Evolutionary conservation across 2,888 invertebrate genomes (phyloP).

Genomic region (Mystacides longicornis): DNA sequence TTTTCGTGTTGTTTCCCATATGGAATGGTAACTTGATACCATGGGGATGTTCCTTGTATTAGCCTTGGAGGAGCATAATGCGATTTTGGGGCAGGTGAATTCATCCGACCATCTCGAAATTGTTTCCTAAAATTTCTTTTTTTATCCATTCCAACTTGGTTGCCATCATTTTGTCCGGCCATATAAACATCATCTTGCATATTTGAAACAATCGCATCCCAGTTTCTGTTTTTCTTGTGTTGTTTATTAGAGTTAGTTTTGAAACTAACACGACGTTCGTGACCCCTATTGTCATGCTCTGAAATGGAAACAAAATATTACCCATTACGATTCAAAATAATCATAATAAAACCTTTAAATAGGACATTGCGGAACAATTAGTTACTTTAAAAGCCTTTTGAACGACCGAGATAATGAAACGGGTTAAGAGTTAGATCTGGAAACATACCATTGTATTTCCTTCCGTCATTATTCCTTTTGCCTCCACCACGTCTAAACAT

Average conservation of each 20-base stretch:
- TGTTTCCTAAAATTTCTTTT: slow-evolving; percentile 25
- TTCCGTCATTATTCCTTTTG: slow-evolving; percentile 34
- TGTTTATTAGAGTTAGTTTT: slow-evolving; percentile 45
- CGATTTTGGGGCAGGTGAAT: slow-evolving; percentile 41
- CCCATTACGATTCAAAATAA: background rate
- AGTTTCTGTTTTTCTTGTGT: slow-evolving; percentile 38
- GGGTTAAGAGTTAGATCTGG: too few species aligned
- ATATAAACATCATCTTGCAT: slow-evolving; percentile 55
- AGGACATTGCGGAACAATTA: too few species aligned
- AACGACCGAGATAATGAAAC: too few species aligned
- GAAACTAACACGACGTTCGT: slow-evolving; percentile 47
- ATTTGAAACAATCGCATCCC: slow-evolving; percentile 40
- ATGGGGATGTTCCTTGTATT: slow-evolving; percentile 49
- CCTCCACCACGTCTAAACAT: slow-evolving; percentile 46
- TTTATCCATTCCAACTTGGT: slow-evolving; percentile 34
- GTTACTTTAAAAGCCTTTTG: too few species aligned
- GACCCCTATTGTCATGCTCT: slow-evolving; percentile 47
- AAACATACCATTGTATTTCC: slow-evolving; percentile 28
- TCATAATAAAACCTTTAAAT: too few species aligned
- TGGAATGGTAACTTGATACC: slow-evolving; percentile 67
- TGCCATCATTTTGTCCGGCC: slow-evolving; percentile 58
- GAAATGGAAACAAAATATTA: slow-evolving; percentile 24
- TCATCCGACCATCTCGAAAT: slow-evolving; percentile 38
- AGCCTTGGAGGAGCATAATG: slow-evolving; percentile 39
- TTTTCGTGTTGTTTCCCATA: slow-evolving; percentile 70